phyloP scores from a whole-genome alignment of 2,888 invertebrate species.

The Lamproptera curius region DNA sequence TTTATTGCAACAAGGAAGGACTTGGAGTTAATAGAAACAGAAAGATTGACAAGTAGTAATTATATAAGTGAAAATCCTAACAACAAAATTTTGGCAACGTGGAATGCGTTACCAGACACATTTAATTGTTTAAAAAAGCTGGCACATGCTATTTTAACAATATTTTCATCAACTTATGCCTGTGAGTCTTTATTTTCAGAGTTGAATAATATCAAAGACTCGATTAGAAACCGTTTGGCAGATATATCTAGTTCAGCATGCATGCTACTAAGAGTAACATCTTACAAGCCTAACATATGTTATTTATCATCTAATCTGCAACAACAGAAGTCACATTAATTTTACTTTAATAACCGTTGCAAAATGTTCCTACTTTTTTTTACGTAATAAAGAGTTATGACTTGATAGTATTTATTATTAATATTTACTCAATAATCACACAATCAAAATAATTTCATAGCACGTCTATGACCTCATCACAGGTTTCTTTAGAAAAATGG shows the following conservation, averaged over 20 bases:
- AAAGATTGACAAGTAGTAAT: background rate
- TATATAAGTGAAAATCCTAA: slow-evolving; percentile 28
- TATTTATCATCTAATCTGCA: slow-evolving; percentile 13
- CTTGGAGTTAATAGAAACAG: slow-evolving; percentile 23
- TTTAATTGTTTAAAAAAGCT: slow-evolving; percentile 4
- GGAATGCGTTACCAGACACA: slow-evolving; percentile 24
- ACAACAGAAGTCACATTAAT: slow-evolving; percentile 14
- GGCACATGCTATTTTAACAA: slow-evolving; percentile 11
- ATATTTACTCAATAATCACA: slow-evolving; percentile 7
- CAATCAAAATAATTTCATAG: slow-evolving; percentile 24
- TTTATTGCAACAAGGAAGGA: slow-evolving; percentile 25
- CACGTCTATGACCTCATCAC: slow-evolving; percentile 21
- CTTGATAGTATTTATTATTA: slow-evolving; percentile 25
- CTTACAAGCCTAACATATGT: slow-evolving; percentile 19
- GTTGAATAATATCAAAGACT: slow-evolving; percentile 30
- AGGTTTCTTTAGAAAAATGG: slow-evolving; percentile 21
- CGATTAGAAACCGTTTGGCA: slow-evolving; percentile 28
- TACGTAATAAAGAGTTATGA: slow-evolving; percentile 19
- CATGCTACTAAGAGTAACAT: slow-evolving; percentile 31
- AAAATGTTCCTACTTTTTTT: too few species aligned
- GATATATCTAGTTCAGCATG: slow-evolving; percentile 32
- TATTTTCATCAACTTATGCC: slow-evolving; percentile 23
- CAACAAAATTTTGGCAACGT: slow-evolving; percentile 31
- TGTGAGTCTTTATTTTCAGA: slow-evolving; percentile 31
- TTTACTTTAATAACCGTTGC: background rate